Conservation (phyloP, 2,888 invertebrate genomes). For the Polyploca ridens region DNA sequence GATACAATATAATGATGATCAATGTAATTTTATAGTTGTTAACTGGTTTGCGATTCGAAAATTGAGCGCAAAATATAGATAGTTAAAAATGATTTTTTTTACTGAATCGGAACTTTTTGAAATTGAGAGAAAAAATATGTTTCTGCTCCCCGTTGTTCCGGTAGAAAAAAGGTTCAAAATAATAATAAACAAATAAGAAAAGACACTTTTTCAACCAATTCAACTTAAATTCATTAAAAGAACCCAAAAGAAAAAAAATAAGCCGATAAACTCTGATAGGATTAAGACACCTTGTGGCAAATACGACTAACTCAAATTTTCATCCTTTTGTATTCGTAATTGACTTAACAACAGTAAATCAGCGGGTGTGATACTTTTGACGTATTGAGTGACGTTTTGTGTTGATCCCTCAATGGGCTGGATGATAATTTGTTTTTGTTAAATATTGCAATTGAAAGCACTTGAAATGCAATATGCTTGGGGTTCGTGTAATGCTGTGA, state of each 20-base stretch:
- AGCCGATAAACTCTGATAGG: slow-evolving; percentile 42
- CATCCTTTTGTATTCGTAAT: slow-evolving; percentile 62
- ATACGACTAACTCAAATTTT: slow-evolving; percentile 54
- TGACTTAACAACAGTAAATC: slow-evolving; percentile 53
- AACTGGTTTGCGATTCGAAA: neutral
- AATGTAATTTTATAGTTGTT: neutral
- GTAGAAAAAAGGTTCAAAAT: no score
- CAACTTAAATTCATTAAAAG: neutral
- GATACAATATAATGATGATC: slow-evolving; percentile 37
- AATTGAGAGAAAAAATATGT: no score
- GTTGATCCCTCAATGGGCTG: slow-evolving; percentile 35
- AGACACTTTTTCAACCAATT: neutral
- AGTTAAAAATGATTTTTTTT: neutral
- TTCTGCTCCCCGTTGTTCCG: no score
- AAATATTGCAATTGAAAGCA: slow-evolving; percentile 26
- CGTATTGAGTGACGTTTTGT: slow-evolving; percentile 41
- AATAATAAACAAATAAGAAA: no score
- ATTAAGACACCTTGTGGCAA: slow-evolving; percentile 62
- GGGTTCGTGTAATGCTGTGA: neutral
- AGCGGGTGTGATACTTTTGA: slow-evolving; percentile 54
- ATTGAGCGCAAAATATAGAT: neutral
- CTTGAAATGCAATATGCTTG: slow-evolving; percentile 5
- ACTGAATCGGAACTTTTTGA: neutral
- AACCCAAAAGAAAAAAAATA: slow-evolving; percentile 25
- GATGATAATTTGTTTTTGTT: slow-evolving; percentile 47